Evolutionary conservation across 1,140 invertebrate species (phyloP).

Genomic region (Chironomus striatipennis): DNA sequence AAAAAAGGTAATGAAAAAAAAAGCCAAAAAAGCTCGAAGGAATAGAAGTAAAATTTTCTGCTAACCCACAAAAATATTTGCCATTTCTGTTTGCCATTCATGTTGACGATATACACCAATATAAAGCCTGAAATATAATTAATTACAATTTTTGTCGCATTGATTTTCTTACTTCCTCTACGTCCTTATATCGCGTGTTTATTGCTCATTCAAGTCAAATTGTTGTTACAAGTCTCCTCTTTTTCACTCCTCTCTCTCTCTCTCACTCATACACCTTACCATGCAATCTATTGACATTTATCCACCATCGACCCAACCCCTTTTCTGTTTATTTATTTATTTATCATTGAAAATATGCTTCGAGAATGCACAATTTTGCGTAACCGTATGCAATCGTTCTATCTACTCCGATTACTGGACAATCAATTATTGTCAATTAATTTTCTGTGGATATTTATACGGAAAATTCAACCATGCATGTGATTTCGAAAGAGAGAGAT

Average conservation of each 20-base stretch:
- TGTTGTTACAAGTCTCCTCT: slow-evolving; percentile 7
- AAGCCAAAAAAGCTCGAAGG: not conserved
- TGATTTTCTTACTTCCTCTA: not conserved
- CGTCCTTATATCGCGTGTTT: not conserved
- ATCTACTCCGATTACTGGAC: not conserved
- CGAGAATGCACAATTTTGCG: not conserved
- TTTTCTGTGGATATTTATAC: not conserved
- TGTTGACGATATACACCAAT: not conserved
- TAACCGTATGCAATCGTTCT: not conserved
- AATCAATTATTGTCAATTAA: slow-evolving; percentile 10
- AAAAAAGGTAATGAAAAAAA: too few species aligned
- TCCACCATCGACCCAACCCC: not conserved
- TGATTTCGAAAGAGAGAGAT: too few species aligned
- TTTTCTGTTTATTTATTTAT: not conserved
- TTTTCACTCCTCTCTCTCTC: not conserved
- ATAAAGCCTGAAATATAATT: not conserved
- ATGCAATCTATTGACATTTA: not conserved
- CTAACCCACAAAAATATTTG: not conserved
- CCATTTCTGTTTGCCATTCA: not conserved
- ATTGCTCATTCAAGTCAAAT: slow-evolving; percentile 8
- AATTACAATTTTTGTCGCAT: slow-evolving; percentile 9
- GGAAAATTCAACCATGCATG: too few species aligned
- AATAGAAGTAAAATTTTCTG: not conserved
- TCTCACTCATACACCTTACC: not conserved
- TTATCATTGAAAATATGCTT: not conserved